phyloP scores from a whole-genome alignment of 2,113 vertebrate genomes.

The Triplophysa dalaica region DNA sequence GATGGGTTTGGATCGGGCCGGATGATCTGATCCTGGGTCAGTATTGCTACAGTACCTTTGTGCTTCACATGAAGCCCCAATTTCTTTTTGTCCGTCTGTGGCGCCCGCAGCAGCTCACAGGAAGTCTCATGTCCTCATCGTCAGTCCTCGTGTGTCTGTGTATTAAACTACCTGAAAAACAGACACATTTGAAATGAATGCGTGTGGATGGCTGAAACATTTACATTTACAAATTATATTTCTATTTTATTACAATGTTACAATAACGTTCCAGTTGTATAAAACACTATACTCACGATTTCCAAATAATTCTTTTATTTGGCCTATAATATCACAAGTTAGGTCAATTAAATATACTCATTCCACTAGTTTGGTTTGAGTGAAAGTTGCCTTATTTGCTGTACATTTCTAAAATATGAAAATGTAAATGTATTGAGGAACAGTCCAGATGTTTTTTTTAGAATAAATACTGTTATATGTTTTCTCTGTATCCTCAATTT shows the following conservation, averaged over 20 bases:
- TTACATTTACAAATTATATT: not conserved
- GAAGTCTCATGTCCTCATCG: slow-evolving; percentile 35
- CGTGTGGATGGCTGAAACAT: not conserved
- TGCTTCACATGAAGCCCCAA: slow-evolving; percentile 41
- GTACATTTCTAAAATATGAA: too few relatives aligned
- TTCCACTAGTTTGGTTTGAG: too few relatives aligned
- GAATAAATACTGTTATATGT: too few relatives aligned
- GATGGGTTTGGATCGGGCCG: slow-evolving; percentile 22
- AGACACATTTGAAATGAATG: not conserved
- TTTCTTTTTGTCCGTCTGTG: slow-evolving; percentile 13
- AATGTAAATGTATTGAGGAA: too few relatives aligned
- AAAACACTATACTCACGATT: too few relatives aligned
- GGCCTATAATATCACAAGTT: too few relatives aligned
- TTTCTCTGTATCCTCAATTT: too few relatives aligned
- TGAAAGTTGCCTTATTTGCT: too few relatives aligned
- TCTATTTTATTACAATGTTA: not conserved
- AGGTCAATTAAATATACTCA: too few relatives aligned
- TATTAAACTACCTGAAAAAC: slow-evolving; percentile 52
- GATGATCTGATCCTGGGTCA: slow-evolving; percentile 44
- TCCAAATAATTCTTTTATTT: too few relatives aligned
- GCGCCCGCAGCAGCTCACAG: slow-evolving; percentile 4
- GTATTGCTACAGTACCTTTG: slow-evolving; percentile 59
- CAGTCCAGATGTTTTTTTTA: too few relatives aligned
- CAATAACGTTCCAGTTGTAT: not conserved
- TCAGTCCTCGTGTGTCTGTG: slow-evolving; percentile 2